Evolutionary conservation across 2,797 vertebrate species (phyloP).

Genomic region (Anguilla anguilla): DNA sequence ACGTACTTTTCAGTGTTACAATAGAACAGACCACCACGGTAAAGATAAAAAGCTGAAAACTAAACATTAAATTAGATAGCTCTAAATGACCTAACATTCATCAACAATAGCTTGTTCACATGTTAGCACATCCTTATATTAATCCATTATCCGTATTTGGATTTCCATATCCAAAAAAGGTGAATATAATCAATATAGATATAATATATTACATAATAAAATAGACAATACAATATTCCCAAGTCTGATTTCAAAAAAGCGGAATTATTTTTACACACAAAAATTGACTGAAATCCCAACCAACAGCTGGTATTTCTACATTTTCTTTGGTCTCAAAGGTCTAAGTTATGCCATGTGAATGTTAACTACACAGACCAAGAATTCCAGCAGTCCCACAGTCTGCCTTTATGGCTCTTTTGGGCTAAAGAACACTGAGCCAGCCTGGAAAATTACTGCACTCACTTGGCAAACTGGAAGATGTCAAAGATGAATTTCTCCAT

Average conservation of each 20-base stretch:
- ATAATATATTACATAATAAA: no score
- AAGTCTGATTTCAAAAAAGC: background rate
- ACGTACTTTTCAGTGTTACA: no score
- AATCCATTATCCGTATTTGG: background rate
- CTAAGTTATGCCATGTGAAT: background rate
- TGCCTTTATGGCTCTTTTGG: background rate
- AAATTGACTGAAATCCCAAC: background rate
- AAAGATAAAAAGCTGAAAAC: background rate
- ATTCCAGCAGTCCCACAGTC: background rate
- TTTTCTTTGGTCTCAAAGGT: background rate
- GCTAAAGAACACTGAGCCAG: background rate
- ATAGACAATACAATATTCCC: no score
- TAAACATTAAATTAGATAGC: background rate
- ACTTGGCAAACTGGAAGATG: constrained; percentile 98
- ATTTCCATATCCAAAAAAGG: background rate
- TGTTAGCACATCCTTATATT: no score
- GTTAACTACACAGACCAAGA: background rate
- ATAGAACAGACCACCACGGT: no score
- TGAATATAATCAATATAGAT: background rate
- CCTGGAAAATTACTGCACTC: constrained; percentile 56
- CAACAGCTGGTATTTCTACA: background rate
- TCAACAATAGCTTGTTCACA: background rate
- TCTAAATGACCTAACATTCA: background rate
- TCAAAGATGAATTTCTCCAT: constrained; percentile 99
- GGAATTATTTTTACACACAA: no score